phyloP scores from a whole-genome alignment of 2,888 invertebrate species.

The Dexiosoma caninum region DNA sequence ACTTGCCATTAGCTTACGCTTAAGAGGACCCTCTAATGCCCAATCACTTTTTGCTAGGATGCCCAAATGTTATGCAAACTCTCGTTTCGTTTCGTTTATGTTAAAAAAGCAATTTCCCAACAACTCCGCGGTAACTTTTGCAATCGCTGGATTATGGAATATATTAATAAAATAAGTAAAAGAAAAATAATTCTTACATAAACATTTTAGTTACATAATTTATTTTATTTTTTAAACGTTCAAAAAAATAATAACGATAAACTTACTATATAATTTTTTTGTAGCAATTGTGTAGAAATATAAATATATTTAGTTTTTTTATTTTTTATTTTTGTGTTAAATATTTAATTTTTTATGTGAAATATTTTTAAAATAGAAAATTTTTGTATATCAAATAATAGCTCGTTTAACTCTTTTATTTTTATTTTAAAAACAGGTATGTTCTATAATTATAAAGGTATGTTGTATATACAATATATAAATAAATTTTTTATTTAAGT shows the following conservation, averaged over 20 bases:
- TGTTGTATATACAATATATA: slow-evolving; percentile 14
- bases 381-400: not conserved
- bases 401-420: not conserved
- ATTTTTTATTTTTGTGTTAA: not conserved
- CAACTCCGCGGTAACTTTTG: too few species aligned
- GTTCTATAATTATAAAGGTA: not conserved
- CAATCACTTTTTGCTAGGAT: too few species aligned
- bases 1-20: too few species aligned
- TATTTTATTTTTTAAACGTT: not conserved
- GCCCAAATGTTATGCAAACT: too few species aligned
- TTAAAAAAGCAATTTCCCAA: too few species aligned
- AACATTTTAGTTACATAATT: slow-evolving; percentile 32
- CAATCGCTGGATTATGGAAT: too few species aligned
- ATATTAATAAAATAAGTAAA: not conserved
- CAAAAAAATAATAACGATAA: slow-evolving; percentile 39
- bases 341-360: not conserved
- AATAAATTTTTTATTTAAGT: slow-evolving; percentile 11
- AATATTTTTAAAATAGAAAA: slow-evolving; percentile 12
- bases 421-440: not conserved
- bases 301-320: slow-evolving; percentile 11
- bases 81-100: too few species aligned
- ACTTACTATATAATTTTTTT: slow-evolving; percentile 20
- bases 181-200: slow-evolving; percentile 28
- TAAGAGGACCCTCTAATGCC: too few species aligned
- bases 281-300: slow-evolving; percentile 34